Conservation (phyloP, 2,113 vertebrate species). For the Etia nguti region DNA sequence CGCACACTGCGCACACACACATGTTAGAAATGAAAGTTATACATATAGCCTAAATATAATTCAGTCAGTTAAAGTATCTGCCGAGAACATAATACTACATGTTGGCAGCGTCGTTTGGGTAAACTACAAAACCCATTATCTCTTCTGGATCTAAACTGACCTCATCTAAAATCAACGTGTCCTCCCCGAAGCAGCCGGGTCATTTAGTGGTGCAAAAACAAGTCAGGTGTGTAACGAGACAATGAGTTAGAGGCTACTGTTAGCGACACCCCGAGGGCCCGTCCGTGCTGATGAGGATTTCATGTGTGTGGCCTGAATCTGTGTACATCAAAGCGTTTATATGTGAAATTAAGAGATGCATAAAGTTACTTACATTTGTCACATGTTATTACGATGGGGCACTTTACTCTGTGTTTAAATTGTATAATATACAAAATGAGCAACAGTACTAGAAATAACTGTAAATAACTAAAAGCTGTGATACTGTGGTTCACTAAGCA, state of each 20-base stretch:
- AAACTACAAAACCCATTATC: neutral
- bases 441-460: neutral
- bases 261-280: too few relatives aligned
- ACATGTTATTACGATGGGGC: rapidly evolving
- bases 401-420: neutral
- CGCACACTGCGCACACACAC: rapidly evolving
- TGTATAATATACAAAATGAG: neutral
- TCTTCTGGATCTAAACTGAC: neutral
- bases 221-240: neutral
- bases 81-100: neutral
- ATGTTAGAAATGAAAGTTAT: neutral
- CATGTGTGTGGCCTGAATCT: neutral
- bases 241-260: rapidly evolving
- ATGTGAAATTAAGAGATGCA: neutral
- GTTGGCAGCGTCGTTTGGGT: neutral
- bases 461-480: neutral
- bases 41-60: neutral
- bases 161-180: neutral
- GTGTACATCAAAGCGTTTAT: neutral
- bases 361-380: neutral
- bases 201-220: neutral
- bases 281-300: neutral
- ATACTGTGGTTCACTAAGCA: rapidly evolving
- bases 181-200: neutral
- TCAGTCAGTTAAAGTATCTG: neutral